Base-by-base conservation (phyloP, 2,888 invertebrate species). In the Blastobasis adustella region DNA sequence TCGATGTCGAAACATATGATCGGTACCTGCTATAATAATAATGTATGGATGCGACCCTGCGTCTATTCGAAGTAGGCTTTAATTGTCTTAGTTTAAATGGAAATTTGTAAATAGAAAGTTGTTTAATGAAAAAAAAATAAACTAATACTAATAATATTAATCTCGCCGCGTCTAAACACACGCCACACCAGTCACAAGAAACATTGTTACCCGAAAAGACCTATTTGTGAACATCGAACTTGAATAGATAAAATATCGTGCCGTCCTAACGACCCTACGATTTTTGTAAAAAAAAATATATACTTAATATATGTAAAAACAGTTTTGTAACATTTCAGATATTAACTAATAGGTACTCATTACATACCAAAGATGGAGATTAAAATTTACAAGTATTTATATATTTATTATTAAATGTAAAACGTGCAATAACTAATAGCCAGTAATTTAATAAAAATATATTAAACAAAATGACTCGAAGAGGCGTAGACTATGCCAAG, bases 401-500 rank as follows among this genome's bases (percentile, higher is more conserved):
- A 86, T 87, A 87, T 88, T 86, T 87, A 89, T 87, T 86, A 79
- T 47, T 86, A 83, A 85, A 85, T 86, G 80, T 87, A 88, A 89
- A 88, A 85, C 80, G 89, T 89, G 89, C 89, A 89, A 89, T 89
- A 89, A 89, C 77, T 86, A 82, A 88, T 89, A 89, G 87, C 70
- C 82, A 75, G 80, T 87, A 87, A 88, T 83, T 83, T 84, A 85
- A 80, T 79, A 73, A 82, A 84, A 84, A 83, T 81, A 82, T 82
- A 85, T 81, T 82, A 81, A 81, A 74, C n/a, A 66, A 73, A 78
- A 79, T 82, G 80, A 80, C 81, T 83, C 79, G 81, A 74, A 81
- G 82, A 81, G 82, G 71, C 74, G 79, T 72, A 71, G 73, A 67
- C 73, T 62, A 64, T 55, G 56, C 67, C n/a, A 62, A 9, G 51